Evolutionary conservation across 2,888 invertebrate species (phyloP).

Genomic region (Metalampra italica): DNA sequence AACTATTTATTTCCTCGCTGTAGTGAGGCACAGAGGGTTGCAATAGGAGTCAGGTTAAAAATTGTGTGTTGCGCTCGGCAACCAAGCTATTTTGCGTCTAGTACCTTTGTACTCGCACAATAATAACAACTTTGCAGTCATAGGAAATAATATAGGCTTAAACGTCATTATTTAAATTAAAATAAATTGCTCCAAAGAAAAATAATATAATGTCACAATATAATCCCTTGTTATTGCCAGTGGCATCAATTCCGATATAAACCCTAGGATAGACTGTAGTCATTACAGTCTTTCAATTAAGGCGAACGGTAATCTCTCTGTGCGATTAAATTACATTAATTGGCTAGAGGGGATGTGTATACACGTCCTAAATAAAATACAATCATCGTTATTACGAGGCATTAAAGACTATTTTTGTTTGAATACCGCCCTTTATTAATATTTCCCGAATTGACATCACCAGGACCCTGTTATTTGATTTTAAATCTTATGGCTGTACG

Average conservation of each 20-base stretch:
- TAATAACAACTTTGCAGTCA: too few relatives aligned
- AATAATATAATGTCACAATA: background rate
- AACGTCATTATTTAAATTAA: too few relatives aligned
- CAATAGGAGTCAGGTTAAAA: too few relatives aligned
- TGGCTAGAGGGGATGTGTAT: conserved; percentile 53
- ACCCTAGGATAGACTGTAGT: conserved; percentile 22
- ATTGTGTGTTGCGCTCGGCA: too few relatives aligned
- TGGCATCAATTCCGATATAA: conserved; percentile 17
- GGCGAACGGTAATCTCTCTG: conserved; percentile 65
- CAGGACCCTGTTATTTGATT: conserved; percentile 18
- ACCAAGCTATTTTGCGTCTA: too few relatives aligned
- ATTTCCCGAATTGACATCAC: conserved; percentile 56
- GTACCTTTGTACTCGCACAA: too few relatives aligned
- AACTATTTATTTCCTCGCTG: too few relatives aligned
- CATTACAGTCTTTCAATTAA: conserved; percentile 73
- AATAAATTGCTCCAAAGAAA: background rate
- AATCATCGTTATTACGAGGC: conserved; percentile 21
- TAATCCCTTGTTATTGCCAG: conserved; percentile 16
- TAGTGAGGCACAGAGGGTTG: too few relatives aligned
- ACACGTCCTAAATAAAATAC: conserved; percentile 22
- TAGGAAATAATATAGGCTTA: too few relatives aligned
- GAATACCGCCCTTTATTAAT: conserved; percentile 51
- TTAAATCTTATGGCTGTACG: conserved; percentile 24
- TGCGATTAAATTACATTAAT: conserved; percentile 76
- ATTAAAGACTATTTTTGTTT: conserved; percentile 34